Base-by-base conservation (phyloP, 2,797 vertebrate species). In the Leptoclinus maculatus region DNA sequence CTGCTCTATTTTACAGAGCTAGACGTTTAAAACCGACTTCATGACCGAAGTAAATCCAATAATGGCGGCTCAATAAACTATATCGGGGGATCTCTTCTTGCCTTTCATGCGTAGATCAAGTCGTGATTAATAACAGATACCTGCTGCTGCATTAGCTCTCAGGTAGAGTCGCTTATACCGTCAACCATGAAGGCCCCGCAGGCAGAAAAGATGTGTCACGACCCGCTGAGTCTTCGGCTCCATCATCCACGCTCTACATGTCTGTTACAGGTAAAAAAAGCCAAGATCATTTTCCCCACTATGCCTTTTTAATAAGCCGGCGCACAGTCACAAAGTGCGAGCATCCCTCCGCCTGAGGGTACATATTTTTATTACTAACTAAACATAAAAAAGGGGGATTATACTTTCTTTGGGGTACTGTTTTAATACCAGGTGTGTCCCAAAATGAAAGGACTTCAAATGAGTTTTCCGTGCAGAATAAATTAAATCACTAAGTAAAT, bases 131-230 rank as follows among this genome's bases (percentile, higher is more conserved):
- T 89, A 88, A 68, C 71, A 25, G 63, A 67, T 25, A 73, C 65
- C 65, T 29, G 65, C 54, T 13, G 21, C 57, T 57, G 80, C 78
- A 74, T 89, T 82, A 90, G 84, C 76, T 79, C 74, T 59, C 80
- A 78, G 70, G 80, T 78, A 66, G 80, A 80, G 69, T 78, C 69
- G 72, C 71, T 47, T 59, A 47, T 83, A 77, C 82, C 70, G 85
- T 83, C 59, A 56, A 65, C 62, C 67, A 5, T 56, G 36, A 49
- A 54, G 66, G 41, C 80, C 86, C 29, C 73, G 80, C 69, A 25
- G 89, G 85, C 81, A 76, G 66, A 84, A 83, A 77, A 87, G 85
- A 83, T 76, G 85, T 88, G 80, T 92, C 89, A 89, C 91, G 88
- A 90, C 78, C 79, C 69, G 60, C 76, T 32, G 51, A 59, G 82